Conservation (phyloP, 2,888 invertebrate genomes). For the Agonopterix heracliana region DNA sequence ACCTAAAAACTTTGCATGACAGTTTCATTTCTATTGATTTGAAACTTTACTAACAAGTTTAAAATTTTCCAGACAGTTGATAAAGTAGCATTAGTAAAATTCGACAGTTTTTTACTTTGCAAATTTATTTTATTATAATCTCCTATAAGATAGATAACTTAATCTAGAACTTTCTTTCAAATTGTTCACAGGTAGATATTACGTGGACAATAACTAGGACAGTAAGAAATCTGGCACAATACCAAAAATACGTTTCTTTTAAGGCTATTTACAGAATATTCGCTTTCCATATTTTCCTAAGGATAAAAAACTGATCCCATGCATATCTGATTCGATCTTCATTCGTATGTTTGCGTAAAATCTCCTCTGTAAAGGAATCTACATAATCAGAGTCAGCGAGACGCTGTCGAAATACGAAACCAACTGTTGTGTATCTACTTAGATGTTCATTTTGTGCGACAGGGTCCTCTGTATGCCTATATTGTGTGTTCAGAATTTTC, state of each 20-base stretch:
- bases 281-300: slow-evolving; percentile 44
- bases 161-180: too few relatives aligned
- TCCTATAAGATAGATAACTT: too few relatives aligned
- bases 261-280: slow-evolving; percentile 49
- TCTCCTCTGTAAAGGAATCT: slow-evolving; percentile 56
- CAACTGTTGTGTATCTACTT: slow-evolving; percentile 29
- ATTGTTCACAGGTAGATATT: background rate
- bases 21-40: too few relatives aligned
- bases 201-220: background rate
- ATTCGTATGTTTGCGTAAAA: slow-evolving; percentile 65
- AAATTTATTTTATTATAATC: too few relatives aligned
- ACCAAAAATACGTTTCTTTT: slow-evolving; percentile 33
- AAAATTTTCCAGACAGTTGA: too few relatives aligned
- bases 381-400: slow-evolving; percentile 65
- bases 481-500: background rate
- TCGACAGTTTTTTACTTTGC: too few relatives aligned
- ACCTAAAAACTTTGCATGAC: too few relatives aligned
- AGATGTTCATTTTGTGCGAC: slow-evolving; percentile 21
- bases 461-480: slow-evolving; percentile 6
- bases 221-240: slow-evolving; percentile 16
- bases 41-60: too few relatives aligned
- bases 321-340: slow-evolving; percentile 67
- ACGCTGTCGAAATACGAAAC: slow-evolving; percentile 53
- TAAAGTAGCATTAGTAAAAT: too few relatives aligned
- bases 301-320: slow-evolving; percentile 63